Evolutionary conservation across 2,888 invertebrate species (phyloP), one percentile per base, ranked within the genome.

Genomic region (Acleris literana): DNA sequence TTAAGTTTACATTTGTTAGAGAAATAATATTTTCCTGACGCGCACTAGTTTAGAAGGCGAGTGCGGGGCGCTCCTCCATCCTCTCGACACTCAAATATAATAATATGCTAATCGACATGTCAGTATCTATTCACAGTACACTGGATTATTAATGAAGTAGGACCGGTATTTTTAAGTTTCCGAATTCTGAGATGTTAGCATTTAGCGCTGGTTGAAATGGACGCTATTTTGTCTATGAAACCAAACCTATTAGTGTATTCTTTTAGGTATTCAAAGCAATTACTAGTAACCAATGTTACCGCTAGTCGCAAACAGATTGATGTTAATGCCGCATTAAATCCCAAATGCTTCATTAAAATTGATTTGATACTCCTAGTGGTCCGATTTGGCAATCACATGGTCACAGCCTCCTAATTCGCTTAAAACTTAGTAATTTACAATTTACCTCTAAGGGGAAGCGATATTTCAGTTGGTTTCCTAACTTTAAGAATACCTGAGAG

Each of bases 1-100:
- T 88, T 92, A 92, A 89, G 90, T 92, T 92, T 87, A 90, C 88
- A 90, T 88, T 90, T 80, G 78, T 90, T 92, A 90, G 86, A 90
- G 85, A 85, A 84, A 86, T 85, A 87, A 83, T 84, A 83, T 85
- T 87, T 88, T 83, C 83, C 81, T 79, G 83, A 81, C 86, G 88
- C 83, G 90, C 84, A 85, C 81, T 74, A 64, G 75, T 75, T 74
- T 60, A 46, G 46, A 69, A 72, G 68, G 79, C 78, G 76, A 76
- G 79, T 81, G 85, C 85, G 81, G 78, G 81, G 85, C 81, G 84
- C 76, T 77, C 77, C 76, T 71, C 74, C 72, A 74, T 73, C 69
- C 57, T 20, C 22, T 61, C 46, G 57, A 25, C 66, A 39, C 52
- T 66, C 56, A 61, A 56, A 65, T 63, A 63, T 63, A 63, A 46